Conservation (phyloP, 2,113 vertebrate species). For the Perca schrenkii region DNA sequence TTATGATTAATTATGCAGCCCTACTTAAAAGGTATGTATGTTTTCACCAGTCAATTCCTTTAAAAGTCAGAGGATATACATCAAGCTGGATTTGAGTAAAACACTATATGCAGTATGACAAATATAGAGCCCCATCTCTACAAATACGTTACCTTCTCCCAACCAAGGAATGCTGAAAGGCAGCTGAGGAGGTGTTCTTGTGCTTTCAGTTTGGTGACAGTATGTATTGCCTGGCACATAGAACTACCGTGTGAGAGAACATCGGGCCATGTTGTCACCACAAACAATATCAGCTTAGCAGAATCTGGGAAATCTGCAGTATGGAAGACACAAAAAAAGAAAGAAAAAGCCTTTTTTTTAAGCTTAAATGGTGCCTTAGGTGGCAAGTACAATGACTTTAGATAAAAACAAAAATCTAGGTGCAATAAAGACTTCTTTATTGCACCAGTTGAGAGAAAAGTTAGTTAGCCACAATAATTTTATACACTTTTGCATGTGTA, state of each 20-base stretch:
- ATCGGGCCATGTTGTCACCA: constrained; percentile 90
- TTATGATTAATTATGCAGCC: too few species aligned
- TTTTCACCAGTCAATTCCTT: background rate
- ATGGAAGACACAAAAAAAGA: constrained; percentile 14
- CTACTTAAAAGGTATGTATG: background rate
- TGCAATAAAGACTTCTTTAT: background rate
- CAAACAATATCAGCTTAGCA: constrained; percentile 90
- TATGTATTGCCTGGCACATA: constrained; percentile 90
- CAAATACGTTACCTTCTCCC: constrained; percentile 89
- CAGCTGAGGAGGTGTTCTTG: constrained; percentile 82
- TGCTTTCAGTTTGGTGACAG: constrained; percentile 87
- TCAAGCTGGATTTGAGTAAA: background rate
- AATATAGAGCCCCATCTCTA: background rate
- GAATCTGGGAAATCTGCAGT: constrained; percentile 89
- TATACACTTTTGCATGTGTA: background rate
- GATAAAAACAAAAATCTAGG: background rate
- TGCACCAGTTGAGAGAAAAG: background rate
- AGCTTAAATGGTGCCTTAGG: background rate
- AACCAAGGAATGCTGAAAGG: constrained; percentile 87
- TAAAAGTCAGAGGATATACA: background rate
- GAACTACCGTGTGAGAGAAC: constrained; percentile 84
- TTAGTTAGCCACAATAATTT: too few species aligned
- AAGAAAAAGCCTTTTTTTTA: background rate
- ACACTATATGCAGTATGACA: background rate
- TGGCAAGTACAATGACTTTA: background rate